A percentile compares a stretch with the other conserved stretches of the same genome.
Evolutionary conservation across 2,113 vertebrate species (phyloP).

Genomic region (Myocastor coypus): DNA sequence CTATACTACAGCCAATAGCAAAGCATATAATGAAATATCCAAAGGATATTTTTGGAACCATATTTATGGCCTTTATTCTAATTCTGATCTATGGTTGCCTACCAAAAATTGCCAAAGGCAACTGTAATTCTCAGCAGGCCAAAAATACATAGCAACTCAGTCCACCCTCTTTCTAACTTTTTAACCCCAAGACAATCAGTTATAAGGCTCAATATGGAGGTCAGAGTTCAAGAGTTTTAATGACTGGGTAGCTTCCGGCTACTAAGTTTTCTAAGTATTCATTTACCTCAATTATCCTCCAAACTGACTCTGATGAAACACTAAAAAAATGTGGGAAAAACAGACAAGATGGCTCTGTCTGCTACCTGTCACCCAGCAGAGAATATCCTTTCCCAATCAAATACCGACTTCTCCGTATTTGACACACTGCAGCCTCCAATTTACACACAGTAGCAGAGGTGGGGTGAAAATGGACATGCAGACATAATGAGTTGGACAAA

Average conservation of each 20-base stretch:
- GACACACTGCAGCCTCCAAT: not conserved
- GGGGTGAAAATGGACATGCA: not conserved
- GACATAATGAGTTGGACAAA: not conserved
- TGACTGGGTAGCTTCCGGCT: constrained; percentile 48
- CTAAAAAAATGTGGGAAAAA: constrained; percentile 35
- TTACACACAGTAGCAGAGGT: not conserved
- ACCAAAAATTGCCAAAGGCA: constrained; percentile 64
- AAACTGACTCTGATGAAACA: constrained; percentile 41
- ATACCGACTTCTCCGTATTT: not conserved
- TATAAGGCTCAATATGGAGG: constrained; percentile 36
- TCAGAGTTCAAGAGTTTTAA: constrained; percentile 60
- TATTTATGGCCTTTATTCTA: constrained; percentile 73
- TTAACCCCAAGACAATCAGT: constrained; percentile 17
- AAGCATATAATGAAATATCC: constrained; percentile 65
- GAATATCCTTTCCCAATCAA: not conserved
- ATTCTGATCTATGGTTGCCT: constrained; percentile 50
- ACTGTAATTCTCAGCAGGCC: constrained; percentile 65
- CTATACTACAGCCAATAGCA: constrained; percentile 51
- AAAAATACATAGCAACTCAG: constrained; percentile 49
- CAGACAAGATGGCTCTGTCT: not conserved
- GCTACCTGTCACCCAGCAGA: not conserved
- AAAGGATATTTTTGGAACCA: constrained; percentile 64
- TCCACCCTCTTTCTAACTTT: constrained; percentile 56
- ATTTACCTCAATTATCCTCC: constrained; percentile 56
- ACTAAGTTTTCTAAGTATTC: constrained; percentile 54